phyloP scores from a whole-genome alignment of 2,888 invertebrate genomes.

The Thereva unica region DNA sequence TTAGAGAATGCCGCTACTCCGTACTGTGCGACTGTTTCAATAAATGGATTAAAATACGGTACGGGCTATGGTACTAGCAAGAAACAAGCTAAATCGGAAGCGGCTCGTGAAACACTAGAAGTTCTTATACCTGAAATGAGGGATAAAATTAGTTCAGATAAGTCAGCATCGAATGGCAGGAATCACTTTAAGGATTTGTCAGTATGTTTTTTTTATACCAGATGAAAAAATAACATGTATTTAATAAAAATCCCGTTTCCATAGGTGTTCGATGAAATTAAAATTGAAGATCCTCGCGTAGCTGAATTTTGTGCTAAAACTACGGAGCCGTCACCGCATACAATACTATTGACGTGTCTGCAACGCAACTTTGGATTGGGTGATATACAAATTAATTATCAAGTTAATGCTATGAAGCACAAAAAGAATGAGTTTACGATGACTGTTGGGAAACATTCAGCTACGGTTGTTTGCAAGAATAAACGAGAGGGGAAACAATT shows the following conservation, averaged over 20 bases:
- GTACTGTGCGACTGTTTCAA: conserved; percentile 90
- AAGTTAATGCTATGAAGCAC: conserved; percentile 83
- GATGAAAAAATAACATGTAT: not conserved
- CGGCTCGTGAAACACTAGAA: conserved; percentile 85
- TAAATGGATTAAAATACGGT: conserved; percentile 92
- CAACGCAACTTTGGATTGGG: conserved; percentile 91
- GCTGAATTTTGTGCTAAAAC: conserved; percentile 95
- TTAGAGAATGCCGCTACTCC: conserved; percentile 92
- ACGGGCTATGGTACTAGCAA: conserved; percentile 94
- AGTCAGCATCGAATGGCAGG: conserved; percentile 50
- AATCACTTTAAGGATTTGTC: conserved; percentile 62
- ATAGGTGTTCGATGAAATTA: conserved; percentile 89
- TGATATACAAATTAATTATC: conserved; percentile 84
- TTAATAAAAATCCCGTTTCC: conserved; percentile 39
- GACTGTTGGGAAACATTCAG: conserved; percentile 90
- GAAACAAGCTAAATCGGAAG: conserved; percentile 93
- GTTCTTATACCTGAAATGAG: conserved; percentile 92
- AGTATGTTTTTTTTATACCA: conserved; percentile 47
- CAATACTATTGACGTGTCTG: conserved; percentile 88
- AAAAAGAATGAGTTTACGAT: conserved; percentile 94
- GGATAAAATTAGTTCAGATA: conserved; percentile 73
- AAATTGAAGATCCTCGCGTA: conserved; percentile 91
- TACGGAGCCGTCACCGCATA: conserved; percentile 93
- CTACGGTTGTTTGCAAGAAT: conserved; percentile 91
- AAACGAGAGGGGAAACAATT: conserved; percentile 95